These are phyloP conservation scores for Liodrosophila aerea DNA, from an alignment of 2,888 invertebrate species.

Conservation along the genomic window DNA sequence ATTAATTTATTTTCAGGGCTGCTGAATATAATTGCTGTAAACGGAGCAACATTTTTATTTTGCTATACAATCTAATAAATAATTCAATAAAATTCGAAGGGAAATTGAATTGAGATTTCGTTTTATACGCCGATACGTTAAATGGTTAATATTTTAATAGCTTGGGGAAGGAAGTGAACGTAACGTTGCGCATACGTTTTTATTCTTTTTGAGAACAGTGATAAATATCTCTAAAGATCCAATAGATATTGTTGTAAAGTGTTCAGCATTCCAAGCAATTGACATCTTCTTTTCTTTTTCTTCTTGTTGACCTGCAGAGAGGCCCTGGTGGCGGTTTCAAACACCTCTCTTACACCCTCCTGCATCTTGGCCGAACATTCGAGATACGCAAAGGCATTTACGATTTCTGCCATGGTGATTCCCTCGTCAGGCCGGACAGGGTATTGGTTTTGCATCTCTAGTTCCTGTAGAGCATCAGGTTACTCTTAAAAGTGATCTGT, in stretches of 20 bases:
- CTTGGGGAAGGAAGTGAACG: too few species aligned
- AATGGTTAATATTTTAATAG: background rate
- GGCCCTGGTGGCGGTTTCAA: constrained; percentile 98
- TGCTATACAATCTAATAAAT: background rate
- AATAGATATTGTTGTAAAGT: background rate
- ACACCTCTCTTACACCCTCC: constrained; percentile 99
- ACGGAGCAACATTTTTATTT: background rate
- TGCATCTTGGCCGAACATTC: constrained; percentile 99
- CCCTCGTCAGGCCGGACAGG: constrained; percentile 98
- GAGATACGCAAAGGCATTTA: constrained; percentile 97
- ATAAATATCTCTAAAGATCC: too few species aligned
- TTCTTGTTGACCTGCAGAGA: constrained; percentile 93
- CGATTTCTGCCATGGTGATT: constrained; percentile 97
- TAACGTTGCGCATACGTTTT: too few species aligned
- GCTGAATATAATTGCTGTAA: background rate
- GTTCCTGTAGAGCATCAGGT: constrained; percentile 84
- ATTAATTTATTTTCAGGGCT: constrained; percentile 27
- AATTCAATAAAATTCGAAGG: background rate
- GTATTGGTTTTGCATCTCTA: constrained; percentile 98
- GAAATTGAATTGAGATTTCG: background rate
- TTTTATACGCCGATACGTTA: background rate
- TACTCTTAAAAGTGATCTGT: background rate
- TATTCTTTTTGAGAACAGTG: too few species aligned
- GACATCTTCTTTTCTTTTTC: constrained; percentile 91
- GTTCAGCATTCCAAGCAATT: constrained; percentile 84